Base-by-base conservation (phyloP, 92 coral and sea anemone genomes). In the Phenganax stokvisi region DNA sequence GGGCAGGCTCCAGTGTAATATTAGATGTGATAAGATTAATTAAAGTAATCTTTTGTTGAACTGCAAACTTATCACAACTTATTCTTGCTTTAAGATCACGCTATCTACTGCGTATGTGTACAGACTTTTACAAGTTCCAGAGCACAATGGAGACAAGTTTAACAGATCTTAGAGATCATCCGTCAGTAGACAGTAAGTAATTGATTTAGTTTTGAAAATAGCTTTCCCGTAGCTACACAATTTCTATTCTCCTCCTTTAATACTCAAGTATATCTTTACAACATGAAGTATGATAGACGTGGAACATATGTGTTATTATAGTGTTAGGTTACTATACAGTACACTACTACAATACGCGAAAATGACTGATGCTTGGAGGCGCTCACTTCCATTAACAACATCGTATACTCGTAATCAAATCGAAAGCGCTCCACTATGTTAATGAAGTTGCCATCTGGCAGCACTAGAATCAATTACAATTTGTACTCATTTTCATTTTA, bases 111-210 rank as follows among this genome's bases (percentile, higher is more conserved):
- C 92, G 92, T 75, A 93, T 92, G 97, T 93, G 98, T 31, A 93
- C 98, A 56, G 92, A 96, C 30, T 93, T 93, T 85, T 93, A 93
- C 87, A 93, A 93, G 73, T 93, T 93, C 81, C 98, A 93, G 79
- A 89, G 92, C 89, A 93, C 92, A 91, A 93, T 93, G 98, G 98
- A 93, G 9, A 88, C 92, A 88, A 91, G 88, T 77, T 71, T 93
- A 58, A 86, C 97, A 9, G 92, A 90, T 76, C 85, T 93, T 27
- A 89, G 92, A 68, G 97, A 93, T 83, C 89, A 87, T 76, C 98
- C 97, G 11, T 86, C 85, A 56, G 92, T 92, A 81, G 93, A 91
- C 77, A 85, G 98, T 93, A 80, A 83, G 89, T n/a, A 57, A 27
- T 52, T 16, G 13, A 10, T 56, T 27, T 27, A 11, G 12, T 30